phyloP scores from a whole-genome alignment of 2,797 vertebrate genomes.

The Lacerta bilineata region DNA sequence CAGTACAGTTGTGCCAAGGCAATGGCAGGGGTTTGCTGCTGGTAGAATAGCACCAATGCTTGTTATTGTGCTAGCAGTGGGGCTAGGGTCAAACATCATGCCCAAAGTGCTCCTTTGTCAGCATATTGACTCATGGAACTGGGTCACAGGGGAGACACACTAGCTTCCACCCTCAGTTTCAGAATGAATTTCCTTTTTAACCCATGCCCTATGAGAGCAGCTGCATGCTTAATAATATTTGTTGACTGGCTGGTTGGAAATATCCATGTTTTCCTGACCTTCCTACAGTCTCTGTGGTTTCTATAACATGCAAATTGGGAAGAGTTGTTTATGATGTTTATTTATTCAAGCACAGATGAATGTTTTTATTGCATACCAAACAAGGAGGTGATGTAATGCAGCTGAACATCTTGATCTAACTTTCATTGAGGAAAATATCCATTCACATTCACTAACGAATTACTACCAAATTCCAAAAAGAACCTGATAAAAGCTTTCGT shows the following conservation, averaged over 20 bases:
- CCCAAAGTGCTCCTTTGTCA: not conserved
- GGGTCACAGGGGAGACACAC: not conserved
- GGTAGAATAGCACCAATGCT: not conserved
- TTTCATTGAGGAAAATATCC: slow-evolving; percentile 32
- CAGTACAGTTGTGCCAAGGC: not conserved
- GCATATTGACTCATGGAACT: not conserved
- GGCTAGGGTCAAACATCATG: not conserved
- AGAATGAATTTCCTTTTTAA: not conserved
- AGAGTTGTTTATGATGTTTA: slow-evolving; percentile 25
- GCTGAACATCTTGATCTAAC: slow-evolving; percentile 27
- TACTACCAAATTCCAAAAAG: slow-evolving; percentile 47
- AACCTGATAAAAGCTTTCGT: slow-evolving; percentile 16
- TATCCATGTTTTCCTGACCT: slow-evolving; percentile 28
- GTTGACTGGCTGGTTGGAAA: slow-evolving; percentile 39
- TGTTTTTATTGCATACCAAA: slow-evolving; percentile 57
- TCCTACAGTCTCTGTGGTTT: slow-evolving; percentile 41
- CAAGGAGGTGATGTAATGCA: slow-evolving; percentile 28
- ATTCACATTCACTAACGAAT: slow-evolving; percentile 44
- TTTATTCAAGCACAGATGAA: slow-evolving; percentile 22
- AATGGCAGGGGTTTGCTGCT: not conserved
- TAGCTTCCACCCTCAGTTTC: not conserved
- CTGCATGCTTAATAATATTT: not conserved
- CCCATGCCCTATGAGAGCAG: slow-evolving; percentile 26
- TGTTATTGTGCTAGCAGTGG: not conserved
- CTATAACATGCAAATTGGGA: not conserved